phyloP scores from a whole-genome alignment of 1,140 invertebrate species.

The Drosophila oshimai region DNA sequence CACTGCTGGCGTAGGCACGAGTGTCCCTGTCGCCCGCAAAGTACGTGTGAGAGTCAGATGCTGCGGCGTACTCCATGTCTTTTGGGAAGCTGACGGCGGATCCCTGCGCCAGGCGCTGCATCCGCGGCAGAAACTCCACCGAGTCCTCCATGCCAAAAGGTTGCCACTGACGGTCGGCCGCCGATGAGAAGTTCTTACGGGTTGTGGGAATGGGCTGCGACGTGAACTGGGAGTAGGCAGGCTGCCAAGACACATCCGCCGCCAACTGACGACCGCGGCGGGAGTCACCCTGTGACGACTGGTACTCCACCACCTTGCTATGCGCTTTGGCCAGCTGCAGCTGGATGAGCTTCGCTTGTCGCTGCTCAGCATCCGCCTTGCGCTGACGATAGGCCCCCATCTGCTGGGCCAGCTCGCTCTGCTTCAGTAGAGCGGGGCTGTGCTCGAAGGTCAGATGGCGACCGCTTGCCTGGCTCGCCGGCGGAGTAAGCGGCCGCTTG shows the following conservation, averaged over 20 bases:
- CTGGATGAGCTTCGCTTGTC: slow-evolving; percentile 62
- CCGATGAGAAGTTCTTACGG: slow-evolving; percentile 30
- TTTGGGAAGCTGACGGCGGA: slow-evolving; percentile 25
- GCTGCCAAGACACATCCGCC: slow-evolving; percentile 28
- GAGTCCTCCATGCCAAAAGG: slow-evolving; percentile 15
- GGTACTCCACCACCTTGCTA: slow-evolving; percentile 52
- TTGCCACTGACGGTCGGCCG: slow-evolving; percentile 50
- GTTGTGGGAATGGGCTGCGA: slow-evolving; percentile 20
- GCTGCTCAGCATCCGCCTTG: slow-evolving; percentile 67
- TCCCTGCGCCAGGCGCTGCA: slow-evolving; percentile 24
- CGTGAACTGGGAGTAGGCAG: slow-evolving; percentile 20
- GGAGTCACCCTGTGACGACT: slow-evolving; percentile 5
- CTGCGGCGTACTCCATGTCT: slow-evolving; percentile 53
- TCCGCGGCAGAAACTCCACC: slow-evolving; percentile 23
- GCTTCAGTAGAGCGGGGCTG: slow-evolving; percentile 67
- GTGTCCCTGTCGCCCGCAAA: slow-evolving; percentile 16
- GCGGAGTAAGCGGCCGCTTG: slow-evolving; percentile 13
- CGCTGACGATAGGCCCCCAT: slow-evolving; percentile 55
- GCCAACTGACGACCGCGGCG: slow-evolving; percentile 38
- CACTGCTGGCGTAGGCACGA: slow-evolving; percentile 40
- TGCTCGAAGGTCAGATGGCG: slow-evolving; percentile 58
- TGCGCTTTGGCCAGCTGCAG: slow-evolving; percentile 67
- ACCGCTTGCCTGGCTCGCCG: slow-evolving; percentile 14
- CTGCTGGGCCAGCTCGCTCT: slow-evolving; percentile 58
- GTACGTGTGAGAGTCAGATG: slow-evolving; percentile 43